Base-by-base conservation (phyloP, 2,797 vertebrate species). In the Ciconia nigra region DNA sequence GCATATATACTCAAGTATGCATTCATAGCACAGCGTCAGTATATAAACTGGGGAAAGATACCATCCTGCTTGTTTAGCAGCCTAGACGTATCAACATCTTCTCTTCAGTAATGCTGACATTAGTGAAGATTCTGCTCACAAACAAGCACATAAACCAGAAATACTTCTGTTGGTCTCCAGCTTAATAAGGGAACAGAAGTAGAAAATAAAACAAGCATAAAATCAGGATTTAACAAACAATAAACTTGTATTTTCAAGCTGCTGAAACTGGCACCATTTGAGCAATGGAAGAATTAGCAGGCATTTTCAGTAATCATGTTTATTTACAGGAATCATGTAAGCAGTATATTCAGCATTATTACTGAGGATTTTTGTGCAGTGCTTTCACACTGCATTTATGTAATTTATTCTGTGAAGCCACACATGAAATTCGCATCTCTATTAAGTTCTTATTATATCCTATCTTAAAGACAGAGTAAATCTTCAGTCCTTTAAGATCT, bases 221-320 rank as follows among this genome's bases (percentile, higher is more conserved):
- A 94, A 84, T 73, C 73, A 88, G 84, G 54, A 63, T 88, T 95
- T 90, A 94, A 87, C 77, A 96, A 95, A 71, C 35, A 94, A 84
- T 76, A 87, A 54, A 71, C 54, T 67, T 73, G 24, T 80, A 21
- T 61, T 91, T 90, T 89, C 79, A 74, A 85, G 11, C 83, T 94
- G 90, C 85, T 65, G 72, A 92, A 95, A 63, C 10, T 16, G 41
- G 16, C 41, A 84, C 5, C 20, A 33, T 58, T 31, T 87, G 63
- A 90, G 42, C 69, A 90, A 70, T 7, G 28, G 24, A 71, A 83
- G 49, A 88, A 90, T 74, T 74, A 82, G 22, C 20, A 87, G 58
- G 37, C 39, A 18, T 89, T 76, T 87, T 87, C 67, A 72, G 25
- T 65, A 74, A 52, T 76, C 20, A 3, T n/a, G 62, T 54, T 86